Conservation (phyloP, 2,797 vertebrate genomes). For the Cynodonichthys magdalenae region DNA sequence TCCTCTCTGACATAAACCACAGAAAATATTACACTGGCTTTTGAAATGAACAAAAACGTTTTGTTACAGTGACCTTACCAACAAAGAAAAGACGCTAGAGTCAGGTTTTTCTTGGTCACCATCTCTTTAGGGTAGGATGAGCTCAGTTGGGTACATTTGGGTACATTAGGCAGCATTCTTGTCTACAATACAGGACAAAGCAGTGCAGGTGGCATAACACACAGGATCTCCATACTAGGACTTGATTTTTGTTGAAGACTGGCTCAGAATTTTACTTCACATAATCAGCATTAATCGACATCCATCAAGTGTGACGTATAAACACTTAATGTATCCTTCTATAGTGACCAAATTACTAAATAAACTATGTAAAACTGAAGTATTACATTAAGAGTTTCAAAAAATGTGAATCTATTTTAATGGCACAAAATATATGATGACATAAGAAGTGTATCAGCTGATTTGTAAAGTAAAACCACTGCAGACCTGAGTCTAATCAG, state of each 20-base stretch:
- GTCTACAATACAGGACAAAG: slow-evolving; percentile 55
- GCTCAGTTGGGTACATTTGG: slow-evolving; percentile 28
- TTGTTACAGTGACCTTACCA: slow-evolving; percentile 29
- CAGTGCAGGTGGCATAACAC: slow-evolving; percentile 67
- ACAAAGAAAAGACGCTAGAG: slow-evolving; percentile 21
- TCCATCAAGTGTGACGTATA: not conserved
- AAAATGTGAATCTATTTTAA: not conserved
- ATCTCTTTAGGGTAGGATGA: slow-evolving; percentile 37
- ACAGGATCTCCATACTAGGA: slow-evolving; percentile 60
- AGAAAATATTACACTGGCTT: slow-evolving; percentile 46
- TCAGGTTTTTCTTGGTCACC: slow-evolving; percentile 31
- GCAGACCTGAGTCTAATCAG: slow-evolving; percentile 32
- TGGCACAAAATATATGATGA: slow-evolving; percentile 14
- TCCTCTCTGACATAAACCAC: slow-evolving; percentile 20
- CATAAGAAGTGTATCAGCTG: slow-evolving; percentile 1
- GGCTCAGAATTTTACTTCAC: slow-evolving; percentile 54
- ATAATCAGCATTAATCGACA: slow-evolving; percentile 15
- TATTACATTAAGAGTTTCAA: not conserved
- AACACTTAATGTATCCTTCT: not conserved
- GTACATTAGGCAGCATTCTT: slow-evolving; percentile 71
- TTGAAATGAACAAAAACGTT: slow-evolving; percentile 23
- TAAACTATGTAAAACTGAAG: slow-evolving; percentile 5
- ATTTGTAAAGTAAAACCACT: slow-evolving; percentile 58
- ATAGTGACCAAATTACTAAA: not conserved
- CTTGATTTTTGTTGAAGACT: slow-evolving; percentile 43